Base-by-base conservation (phyloP, 37 sponge, comb jelly and placozoan genomes). In the Crambe crambe region DNA sequence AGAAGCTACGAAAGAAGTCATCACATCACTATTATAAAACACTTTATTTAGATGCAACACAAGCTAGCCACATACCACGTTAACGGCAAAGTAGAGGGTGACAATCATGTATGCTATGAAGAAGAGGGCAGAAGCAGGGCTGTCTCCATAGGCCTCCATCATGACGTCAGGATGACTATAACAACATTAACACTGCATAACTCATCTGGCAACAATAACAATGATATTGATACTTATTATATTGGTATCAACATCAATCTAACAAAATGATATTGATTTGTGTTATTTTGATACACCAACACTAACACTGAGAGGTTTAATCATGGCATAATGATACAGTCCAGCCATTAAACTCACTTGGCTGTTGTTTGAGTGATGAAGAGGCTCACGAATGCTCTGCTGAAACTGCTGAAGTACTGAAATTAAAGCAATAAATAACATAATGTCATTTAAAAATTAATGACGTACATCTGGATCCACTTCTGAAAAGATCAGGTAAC, bases 321-420 rank as follows among this genome's bases (percentile, higher is more conserved):
- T n/a, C 25, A 21, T 61, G 63, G 6, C 30, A 61, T 61, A 23
- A 23, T 23, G 15, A 23, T 61, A 61, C 63, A 20, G 63, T 61
- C 6, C 63, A 61, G 6, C 6, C 15, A 27, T 61, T 60, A 29
- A 3, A 76, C 94, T 81, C 34, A 94, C 94, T 95, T 95, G 35
- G 96, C 90, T 68, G 93, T 89, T 8, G 96, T 95, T 5, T 72
- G 57, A 0, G 80, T 60, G 34, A 95, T 86, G 81, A 92, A 95
- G 69, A 95, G 77, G 51, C 89, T 95, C 44, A 95, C 81, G 63
- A 89, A 89, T 26, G 83, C 38, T 60, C 60, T 65, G 30, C 70
- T 37, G 36, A 89, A 84, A 21, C 68, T 31, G 8, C 6, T 35
- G 59, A 95, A 95, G 54, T 89, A 92, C 92, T 92, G 66, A 2